These are phyloP conservation scores for Eulemur mongoz DNA, from an alignment of 2,797 vertebrate genomes.

Conservation along the genomic window DNA sequence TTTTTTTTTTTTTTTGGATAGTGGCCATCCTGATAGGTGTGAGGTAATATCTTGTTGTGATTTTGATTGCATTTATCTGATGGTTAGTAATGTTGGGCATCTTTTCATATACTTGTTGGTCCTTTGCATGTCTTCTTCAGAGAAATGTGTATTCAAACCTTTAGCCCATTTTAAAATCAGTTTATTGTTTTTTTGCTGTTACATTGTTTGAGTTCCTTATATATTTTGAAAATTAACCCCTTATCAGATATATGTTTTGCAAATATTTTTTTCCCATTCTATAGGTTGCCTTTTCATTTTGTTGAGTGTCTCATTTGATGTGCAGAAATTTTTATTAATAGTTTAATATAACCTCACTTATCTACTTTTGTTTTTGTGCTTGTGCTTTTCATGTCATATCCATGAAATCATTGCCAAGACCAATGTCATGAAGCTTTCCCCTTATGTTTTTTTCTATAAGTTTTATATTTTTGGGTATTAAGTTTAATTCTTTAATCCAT, in stretches of 20 bases:
- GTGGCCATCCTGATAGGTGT: background rate
- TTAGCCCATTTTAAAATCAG: background rate
- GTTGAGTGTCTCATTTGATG: background rate
- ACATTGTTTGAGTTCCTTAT: background rate
- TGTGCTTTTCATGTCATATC: background rate
- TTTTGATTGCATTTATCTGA: too few species aligned
- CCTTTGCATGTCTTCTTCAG: background rate
- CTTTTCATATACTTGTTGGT: background rate
- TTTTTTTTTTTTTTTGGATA: background rate
- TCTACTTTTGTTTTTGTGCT: background rate
- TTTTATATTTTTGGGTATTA: background rate
- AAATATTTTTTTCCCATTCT: background rate
- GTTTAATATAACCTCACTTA: background rate
- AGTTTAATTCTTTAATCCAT: background rate
- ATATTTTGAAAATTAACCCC: background rate
- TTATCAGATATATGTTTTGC: background rate
- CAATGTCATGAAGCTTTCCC: background rate
- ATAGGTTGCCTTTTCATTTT: background rate
- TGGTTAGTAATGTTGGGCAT: background rate
- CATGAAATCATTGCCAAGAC: background rate
- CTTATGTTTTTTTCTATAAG: background rate
- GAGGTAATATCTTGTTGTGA: background rate
- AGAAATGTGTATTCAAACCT: background rate
- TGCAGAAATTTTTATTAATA: background rate
- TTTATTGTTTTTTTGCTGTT: background rate